Evolutionary conservation across 2,797 vertebrate genomes (phyloP), one percentile per base, ranked within the genome.

Genomic region (Takifugu ocellatus): DNA sequence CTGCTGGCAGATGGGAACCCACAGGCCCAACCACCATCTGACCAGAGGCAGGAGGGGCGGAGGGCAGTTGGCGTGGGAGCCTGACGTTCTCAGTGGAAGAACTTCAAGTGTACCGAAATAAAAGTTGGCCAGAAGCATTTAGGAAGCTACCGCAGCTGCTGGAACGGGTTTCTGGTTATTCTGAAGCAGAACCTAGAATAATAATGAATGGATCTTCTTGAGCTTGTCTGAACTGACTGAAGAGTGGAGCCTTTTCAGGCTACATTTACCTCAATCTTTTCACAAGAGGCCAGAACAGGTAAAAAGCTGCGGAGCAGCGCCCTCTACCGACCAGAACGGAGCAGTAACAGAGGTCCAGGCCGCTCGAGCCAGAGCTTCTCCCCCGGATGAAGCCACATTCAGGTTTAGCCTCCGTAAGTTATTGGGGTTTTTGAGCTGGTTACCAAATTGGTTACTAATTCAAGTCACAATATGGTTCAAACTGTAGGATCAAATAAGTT

Each of bases 11-110:
- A 62, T 56, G 62, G 51, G 2, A 25, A 77, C 77, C 83, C 72
- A 68, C 74, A 75, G 54, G 54, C 52, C 54, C 54, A 70, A 64
- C 78, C 66, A 43, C 61, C 25, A 39, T 68, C 70, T 78, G 70
- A 84, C 76, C 80, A 54, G 17, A 59, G 54, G 58, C 64, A 74
- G 66, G 66, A 55, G 65, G 74, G 36, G 5, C 5, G 15, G 59
- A 67, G 27, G 48, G 57, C 56, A 51, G 50, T 59, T 69, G 72
- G 54, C 56, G 52, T 51, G 51, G 25, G 17, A 39, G 12, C 11
- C 8, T 21, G 6, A 24, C 6, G 25, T 59, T 73, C 66, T 59
- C 45, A 61, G 51, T 27, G 24, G 49, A 63, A 47, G 9, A 48
- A 33, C 54, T 54, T 68, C 27, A 39, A 63, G 51, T 16, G 44